Conservation (phyloP, 2,888 invertebrate genomes). For the Ischnura elegans region DNA sequence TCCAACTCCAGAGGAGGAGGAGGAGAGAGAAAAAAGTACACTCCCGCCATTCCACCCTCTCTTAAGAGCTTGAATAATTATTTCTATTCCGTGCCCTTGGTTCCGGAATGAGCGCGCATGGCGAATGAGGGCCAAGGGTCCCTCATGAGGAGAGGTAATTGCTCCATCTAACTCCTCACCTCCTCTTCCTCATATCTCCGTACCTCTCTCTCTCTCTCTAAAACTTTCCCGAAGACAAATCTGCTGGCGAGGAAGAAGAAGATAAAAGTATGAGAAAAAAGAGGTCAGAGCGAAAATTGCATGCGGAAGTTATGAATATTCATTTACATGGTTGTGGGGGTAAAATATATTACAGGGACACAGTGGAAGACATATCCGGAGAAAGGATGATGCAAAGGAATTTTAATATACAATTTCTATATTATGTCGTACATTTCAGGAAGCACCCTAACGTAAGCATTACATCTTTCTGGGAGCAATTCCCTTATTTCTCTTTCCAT, state of each 20-base stretch:
- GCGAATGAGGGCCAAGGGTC: conserved; percentile 16
- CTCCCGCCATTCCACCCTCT: conserved; percentile 11
- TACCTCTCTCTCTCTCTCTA: neutral
- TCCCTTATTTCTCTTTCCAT: no score
- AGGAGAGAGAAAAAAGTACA: neutral
- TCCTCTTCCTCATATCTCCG: neutral
- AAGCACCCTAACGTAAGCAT: no score
- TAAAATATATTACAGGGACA: neutral
- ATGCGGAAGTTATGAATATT: neutral
- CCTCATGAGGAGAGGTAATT: neutral
- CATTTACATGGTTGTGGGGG: neutral
- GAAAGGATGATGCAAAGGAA: neutral
- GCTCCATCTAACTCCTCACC: neutral
- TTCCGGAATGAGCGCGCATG: conserved; percentile 20
- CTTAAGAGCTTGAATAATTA: conserved; percentile 66
- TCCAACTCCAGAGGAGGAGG: neutral
- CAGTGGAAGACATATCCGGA: neutral
- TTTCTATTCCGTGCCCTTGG: conserved; percentile 60
- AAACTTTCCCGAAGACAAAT: neutral
- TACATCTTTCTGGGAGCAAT: no score
- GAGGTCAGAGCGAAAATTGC: neutral
- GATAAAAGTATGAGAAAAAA: neutral
- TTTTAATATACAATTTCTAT: no score
- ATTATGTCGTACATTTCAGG: no score
- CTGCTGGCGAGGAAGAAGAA: neutral